Conservation (phyloP, 2,113 vertebrate species). For the Apus apus region DNA sequence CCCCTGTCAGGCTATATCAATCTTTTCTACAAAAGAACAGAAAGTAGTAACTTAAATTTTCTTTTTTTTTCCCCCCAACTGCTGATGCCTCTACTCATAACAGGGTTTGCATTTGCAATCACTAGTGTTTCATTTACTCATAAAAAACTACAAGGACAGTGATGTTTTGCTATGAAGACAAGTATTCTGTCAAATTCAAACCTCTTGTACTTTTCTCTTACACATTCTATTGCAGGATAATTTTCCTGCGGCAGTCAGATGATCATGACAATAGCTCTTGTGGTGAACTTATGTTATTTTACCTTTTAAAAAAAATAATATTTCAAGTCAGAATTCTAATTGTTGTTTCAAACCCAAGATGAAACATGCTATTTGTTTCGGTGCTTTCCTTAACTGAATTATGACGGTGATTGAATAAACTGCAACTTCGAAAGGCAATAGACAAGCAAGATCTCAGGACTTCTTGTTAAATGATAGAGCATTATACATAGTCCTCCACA, state of each 20-base stretch:
- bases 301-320: too few relatives aligned
- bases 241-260: neutral
- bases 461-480: neutral
- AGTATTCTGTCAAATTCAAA: neutral
- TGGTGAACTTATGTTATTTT: neutral
- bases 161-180: neutral
- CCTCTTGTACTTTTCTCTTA: neutral
- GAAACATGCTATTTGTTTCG: neutral
- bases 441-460: neutral
- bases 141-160: neutral
- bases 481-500: neutral
- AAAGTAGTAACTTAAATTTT: neutral
- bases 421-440: neutral
- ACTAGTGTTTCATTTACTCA: neutral
- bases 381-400: neutral
- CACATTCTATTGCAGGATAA: neutral
- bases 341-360: neutral
- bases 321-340: neutral
- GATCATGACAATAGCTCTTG: neutral
- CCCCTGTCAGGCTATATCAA: neutral
- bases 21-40: neutral
- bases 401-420: neutral
- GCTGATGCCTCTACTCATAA: neutral
- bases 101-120: neutral
- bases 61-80: neutral